Evolutionary conservation across 2,797 vertebrate species (phyloP), one percentile per base, ranked within the genome.

Genomic region (Rachycentron canadum): DNA sequence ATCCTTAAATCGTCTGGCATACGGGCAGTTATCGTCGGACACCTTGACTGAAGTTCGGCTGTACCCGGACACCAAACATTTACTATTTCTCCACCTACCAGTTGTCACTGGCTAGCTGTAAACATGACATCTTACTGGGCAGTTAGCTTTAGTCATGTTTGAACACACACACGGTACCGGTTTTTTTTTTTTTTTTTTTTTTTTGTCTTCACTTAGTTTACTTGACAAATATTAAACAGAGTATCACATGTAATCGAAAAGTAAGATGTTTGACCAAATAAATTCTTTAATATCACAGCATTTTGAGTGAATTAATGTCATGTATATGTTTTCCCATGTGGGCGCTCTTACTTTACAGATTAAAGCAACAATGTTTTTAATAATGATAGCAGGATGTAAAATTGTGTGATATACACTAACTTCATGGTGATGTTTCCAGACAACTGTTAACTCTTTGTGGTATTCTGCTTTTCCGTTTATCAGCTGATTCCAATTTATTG

Each of bases 121-220:
- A 26, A n/a, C 23, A 60, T 80, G 59, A 75, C 76, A 81, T 61
- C 68, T 70, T 43, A 71, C 65, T 69, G 49, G 49, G 67, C 16
- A 76, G 17, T 21, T 17, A 26, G 36, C 69, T 16, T 36, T 10
- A 57, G 21, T 70, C 26, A 66, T 75, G 68, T 59, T 38, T 68
- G 5, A 60, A 38, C 69, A 28, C 58, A 61, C 9, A 36, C 14
- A 26, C 38, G 11, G 23, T 14, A 5, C 32, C 4, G 3, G 16
- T 11, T 23, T 23, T n/a, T n/a, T n/a, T n/a, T n/a, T n/a, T n/a
- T n/a, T n/a, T n/a, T n/a, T n/a, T n/a, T n/a, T n/a, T n/a, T n/a
- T n/a, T 25, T 14, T 56, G 23, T n/a, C 36, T 28, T 10, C 7
- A 19, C 30, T 43, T 49, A 41, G 7, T 56, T 47, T n/a, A 50